Evolutionary conservation across 2,888 invertebrate genomes (phyloP), one percentile per base, ranked within the genome.

Genomic region (Lasioglossum calceatum): DNA sequence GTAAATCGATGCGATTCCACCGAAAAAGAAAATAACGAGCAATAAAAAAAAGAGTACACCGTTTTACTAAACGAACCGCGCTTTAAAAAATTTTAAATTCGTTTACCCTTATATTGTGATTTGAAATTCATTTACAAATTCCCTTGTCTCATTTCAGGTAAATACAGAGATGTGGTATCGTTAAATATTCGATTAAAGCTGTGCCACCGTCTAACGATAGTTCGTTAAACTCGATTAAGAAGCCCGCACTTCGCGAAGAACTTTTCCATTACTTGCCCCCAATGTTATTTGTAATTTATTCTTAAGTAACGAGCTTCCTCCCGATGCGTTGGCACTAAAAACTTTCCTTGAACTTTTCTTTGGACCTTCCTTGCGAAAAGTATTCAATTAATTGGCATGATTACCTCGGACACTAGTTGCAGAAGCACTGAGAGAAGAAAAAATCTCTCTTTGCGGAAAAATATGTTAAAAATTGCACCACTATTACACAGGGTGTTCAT

Each of bases 201-300:
- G 32, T 70, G 64, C 72, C 64, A 16, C n/a, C n/a, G 44, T 23
- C 64, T 64, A 16, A 36, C 36, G 36, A 67, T 67, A 50, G 32
- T 54, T 50, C 39, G 61, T 32, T 4, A 12, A 76, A 76, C 64
- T 83, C 71, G 75, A 75, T 83, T 50, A 71, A 58, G 58, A 47
- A 36, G 23, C 36, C 36, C 61, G 27, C 19, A 39, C 12, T 36
- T 27, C 8, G 32, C 50, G 39, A 36, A 70, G 7, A 70, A 36
- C 36, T 74, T 73, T 71, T 77, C 79, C 78, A 71, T 87, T 85
- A 74, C 36, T 16, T 23, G 1, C 10, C 19, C n/a, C 27, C 32
- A 64, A 44, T 50, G 67, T 32, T 64, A 73, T 79, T 80, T 61
- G 77, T 70, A 82, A 88, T 88, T 88, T 82, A 88, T 88, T 88